These are phyloP conservation scores for Ctenosaura bakeri DNA, from an alignment of 2,797 vertebrate genomes.

Conservation along the genomic window DNA sequence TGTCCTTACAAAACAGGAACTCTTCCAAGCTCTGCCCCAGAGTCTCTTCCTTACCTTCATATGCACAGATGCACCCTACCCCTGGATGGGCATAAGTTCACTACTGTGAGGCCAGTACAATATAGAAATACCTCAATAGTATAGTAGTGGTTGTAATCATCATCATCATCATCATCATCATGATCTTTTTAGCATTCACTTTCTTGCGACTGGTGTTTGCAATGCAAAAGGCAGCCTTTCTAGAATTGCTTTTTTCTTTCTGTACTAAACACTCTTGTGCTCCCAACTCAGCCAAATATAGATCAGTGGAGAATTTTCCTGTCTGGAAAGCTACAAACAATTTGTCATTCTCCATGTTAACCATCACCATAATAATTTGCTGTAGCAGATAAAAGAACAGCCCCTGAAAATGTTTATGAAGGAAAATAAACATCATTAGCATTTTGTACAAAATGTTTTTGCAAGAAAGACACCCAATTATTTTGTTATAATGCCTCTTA, in stretches of 20 bases:
- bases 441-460: slow-evolving; percentile 55
- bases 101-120: background rate
- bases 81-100: background rate
- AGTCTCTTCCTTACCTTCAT: background rate
- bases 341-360: slow-evolving; percentile 44
- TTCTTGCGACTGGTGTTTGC: background rate
- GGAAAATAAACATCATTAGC: slow-evolving; percentile 52
- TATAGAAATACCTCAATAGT: background rate
- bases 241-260: background rate
- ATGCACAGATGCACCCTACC: no score
- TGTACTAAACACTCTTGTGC: background rate
- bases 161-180: rapidly evolving
- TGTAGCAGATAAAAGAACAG: slow-evolving; percentile 31
- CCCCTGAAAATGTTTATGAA: slow-evolving; percentile 44
- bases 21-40: no score
- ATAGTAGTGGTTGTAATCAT: no score
- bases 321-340: slow-evolving; percentile 8
- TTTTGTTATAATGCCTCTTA: slow-evolving; percentile 44
- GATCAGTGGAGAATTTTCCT: background rate
- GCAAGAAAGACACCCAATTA: slow-evolving; percentile 46
- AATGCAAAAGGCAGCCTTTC: background rate
- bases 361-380: slow-evolving; percentile 33
- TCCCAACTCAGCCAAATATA: slow-evolving; percentile 27
- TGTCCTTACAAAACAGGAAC: no score
- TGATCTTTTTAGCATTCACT: rapidly evolving